These are phyloP conservation scores for Heliconius sara DNA, from an alignment of 2,888 invertebrate genomes.

Conservation along the genomic window DNA sequence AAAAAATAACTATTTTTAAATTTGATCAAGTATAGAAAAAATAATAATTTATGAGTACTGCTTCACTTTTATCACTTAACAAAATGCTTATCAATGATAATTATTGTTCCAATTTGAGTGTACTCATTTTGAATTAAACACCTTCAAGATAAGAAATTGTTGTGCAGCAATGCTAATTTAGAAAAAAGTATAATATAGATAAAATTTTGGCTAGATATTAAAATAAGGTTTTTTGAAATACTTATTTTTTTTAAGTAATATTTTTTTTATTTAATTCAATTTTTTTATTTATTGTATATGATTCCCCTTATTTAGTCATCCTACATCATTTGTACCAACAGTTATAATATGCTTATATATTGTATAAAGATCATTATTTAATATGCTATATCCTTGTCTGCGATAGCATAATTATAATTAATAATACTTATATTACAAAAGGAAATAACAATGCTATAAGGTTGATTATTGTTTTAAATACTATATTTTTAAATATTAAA, in stretches of 20 bases:
- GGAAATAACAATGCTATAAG: background rate
- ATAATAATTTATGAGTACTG: background rate
- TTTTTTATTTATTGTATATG: background rate
- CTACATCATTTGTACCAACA: background rate
- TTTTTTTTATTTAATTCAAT: background rate
- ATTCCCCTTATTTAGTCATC: background rate
- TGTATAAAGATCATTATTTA: slow-evolving; percentile 14
- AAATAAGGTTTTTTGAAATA: no score
- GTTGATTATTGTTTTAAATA: background rate
- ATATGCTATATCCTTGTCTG: slow-evolving; percentile 15
- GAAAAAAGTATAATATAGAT: no score
- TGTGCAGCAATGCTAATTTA: background rate
- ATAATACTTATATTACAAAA: background rate
- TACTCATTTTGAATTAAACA: slow-evolving; percentile 22
- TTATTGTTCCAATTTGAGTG: slow-evolving; percentile 2
- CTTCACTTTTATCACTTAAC: background rate
- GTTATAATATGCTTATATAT: background rate
- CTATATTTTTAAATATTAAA: no score
- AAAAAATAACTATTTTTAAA: no score
- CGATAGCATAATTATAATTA: background rate
- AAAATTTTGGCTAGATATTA: no score
- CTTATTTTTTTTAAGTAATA: no score
- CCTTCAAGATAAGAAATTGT: slow-evolving; percentile 6
- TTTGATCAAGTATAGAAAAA: background rate
- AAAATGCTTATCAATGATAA: slow-evolving; percentile 16